Evolutionary conservation across 2,797 vertebrate genomes (phyloP).

Genomic region (Chaenodraco wilsoni): DNA sequence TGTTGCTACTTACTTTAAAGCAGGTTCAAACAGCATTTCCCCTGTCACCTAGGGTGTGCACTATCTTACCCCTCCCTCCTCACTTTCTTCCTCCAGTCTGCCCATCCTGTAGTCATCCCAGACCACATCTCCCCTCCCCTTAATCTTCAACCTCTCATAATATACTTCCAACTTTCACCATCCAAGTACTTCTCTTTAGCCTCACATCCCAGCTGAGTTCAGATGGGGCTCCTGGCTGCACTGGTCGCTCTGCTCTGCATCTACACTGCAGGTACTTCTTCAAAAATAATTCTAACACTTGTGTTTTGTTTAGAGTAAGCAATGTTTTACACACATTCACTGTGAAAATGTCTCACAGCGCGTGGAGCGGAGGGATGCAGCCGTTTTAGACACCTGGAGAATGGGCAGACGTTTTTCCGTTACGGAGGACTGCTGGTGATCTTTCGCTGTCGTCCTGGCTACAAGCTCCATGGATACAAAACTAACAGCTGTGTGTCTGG

Average conservation of each 20-base stretch:
- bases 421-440: constrained; percentile 79
- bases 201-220: constrained; percentile 8
- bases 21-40: constrained; percentile 3
- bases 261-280: constrained; percentile 58
- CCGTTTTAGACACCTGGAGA: constrained; percentile 73
- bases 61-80: neutral
- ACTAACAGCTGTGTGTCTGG: constrained; percentile 82
- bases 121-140: constrained; percentile 20
- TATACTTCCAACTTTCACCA: constrained; percentile 30
- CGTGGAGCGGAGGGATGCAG: constrained; percentile 57
- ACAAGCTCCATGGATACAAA: constrained; percentile 77
- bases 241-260: constrained; percentile 55
- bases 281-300: neutral
- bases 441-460: constrained; percentile 78
- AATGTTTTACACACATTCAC: neutral
- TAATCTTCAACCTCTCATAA: constrained; percentile 11
- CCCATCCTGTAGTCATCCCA: constrained; percentile 9
- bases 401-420: constrained; percentile 81
- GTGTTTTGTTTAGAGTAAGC: neutral
- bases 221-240: constrained; percentile 40
- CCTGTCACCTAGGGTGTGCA: neutral
- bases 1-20: neutral
- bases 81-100: constrained; percentile 15
- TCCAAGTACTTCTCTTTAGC: neutral
- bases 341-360: constrained; percentile 48